Base-by-base conservation (phyloP, 2,888 invertebrate genomes). In the Lampropteryx suffumata region DNA sequence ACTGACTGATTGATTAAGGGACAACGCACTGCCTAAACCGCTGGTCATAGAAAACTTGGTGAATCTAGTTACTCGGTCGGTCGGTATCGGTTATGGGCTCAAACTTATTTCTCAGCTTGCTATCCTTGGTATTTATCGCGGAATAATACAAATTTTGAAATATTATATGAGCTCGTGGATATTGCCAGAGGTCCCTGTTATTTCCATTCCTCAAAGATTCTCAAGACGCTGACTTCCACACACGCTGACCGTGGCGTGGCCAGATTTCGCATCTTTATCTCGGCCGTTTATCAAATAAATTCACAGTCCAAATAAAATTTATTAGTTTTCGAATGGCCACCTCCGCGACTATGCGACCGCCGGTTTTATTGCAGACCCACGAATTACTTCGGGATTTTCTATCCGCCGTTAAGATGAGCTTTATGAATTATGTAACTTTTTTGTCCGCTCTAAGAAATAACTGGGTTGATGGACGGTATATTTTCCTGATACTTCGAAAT, bases 211-310 rank as follows among this genome's bases (percentile, higher is more conserved):
- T 7, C 4, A 14, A 42, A 32, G 32, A 26, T 28, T 35, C 29
- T 39, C 4, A 1, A 26, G 42, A 33, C 11, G 32, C 42, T 37
- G 28, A 44, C 48, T 53, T 63, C 61, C 60, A 50, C 46, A 49
- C 63, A 51, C 63, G 70, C 77, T 80, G 82, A 79, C 79, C 77
- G 67, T 74, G 73, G 21, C 6, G 24, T 24, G 24, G 64, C 67
- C 62, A 62, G 63, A 65, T 66, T 65, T 65, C 59, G 74, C 72
- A 73, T 76, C 76, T 77, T 81, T 84, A 86, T 86, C 85, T 75
- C 49, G 57, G 69, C 71, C 83, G 79, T 84, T 84, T 84, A 85
- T 86, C 85, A 85, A 85, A 84, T 84, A 84, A 84, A 86, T 82
- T 85, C 84, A 78, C 74, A 78, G 78, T 73, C 76, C 79, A 75